Conservation (phyloP, 2,888 invertebrate genomes). For the Serrognathus titanus region DNA sequence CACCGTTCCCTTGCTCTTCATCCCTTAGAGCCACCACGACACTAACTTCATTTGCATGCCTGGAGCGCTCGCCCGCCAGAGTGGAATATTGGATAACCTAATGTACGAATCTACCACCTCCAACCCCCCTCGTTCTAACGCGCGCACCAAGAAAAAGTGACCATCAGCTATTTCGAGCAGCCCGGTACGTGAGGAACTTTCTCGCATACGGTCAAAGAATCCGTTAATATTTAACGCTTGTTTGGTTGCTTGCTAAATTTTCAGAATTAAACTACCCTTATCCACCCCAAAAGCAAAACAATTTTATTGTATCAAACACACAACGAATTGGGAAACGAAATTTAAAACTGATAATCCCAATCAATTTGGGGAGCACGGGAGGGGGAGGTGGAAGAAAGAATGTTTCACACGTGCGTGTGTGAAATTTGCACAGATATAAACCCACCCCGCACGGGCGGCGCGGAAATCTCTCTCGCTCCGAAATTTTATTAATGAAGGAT, state of each 20-base stretch:
- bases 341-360: no score
- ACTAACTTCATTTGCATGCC: slow-evolving; percentile 53
- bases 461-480: not conserved
- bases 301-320: no score
- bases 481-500: slow-evolving; percentile 13
- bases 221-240: no score
- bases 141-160: not conserved
- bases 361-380: no score
- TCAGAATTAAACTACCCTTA: no score
- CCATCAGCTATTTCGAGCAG: not conserved
- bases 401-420: not conserved
- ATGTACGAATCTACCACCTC: slow-evolving; percentile 30
- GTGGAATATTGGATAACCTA: slow-evolving; percentile 51
- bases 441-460: no score
- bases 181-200: not conserved
- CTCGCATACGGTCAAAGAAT: not conserved
- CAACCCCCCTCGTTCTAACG: not conserved
- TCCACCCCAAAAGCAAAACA: no score
- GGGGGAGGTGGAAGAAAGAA: no score
- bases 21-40: slow-evolving; percentile 27
- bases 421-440: no score
- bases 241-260: no score
- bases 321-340: no score
- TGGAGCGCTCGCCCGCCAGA: slow-evolving; percentile 46
- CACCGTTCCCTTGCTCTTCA: not conserved